phyloP scores from a whole-genome alignment of 2,113 vertebrate species.

The Cyanoramphus novaezelandiae region DNA sequence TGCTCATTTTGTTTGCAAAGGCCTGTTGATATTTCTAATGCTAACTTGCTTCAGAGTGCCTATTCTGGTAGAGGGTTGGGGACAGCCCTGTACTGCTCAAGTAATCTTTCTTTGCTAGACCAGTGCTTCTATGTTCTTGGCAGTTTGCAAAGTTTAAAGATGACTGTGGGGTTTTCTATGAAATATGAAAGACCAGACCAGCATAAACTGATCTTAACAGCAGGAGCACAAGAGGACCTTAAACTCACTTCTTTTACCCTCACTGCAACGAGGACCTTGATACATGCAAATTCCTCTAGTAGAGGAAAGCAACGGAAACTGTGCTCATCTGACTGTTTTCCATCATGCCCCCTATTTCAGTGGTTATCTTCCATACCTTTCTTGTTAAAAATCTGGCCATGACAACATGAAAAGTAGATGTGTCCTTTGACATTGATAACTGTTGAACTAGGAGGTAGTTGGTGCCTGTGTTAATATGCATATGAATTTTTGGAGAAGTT shows the following conservation, averaged over 20 bases:
- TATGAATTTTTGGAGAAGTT: background rate
- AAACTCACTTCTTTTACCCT: background rate
- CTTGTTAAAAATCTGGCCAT: background rate
- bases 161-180: background rate
- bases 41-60: rapidly evolving
- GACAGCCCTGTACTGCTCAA: background rate
- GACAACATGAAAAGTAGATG: background rate
- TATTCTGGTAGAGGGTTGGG: no score
- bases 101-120: background rate
- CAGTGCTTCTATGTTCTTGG: background rate
- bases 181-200: background rate
- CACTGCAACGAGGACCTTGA: background rate
- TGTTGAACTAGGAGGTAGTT: background rate
- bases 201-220: background rate
- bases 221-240: background rate
- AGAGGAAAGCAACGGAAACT: background rate
- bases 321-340: background rate
- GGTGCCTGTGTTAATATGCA: background rate
- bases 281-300: background rate
- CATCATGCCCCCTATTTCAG: rapidly evolving
- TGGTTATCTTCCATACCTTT: background rate
- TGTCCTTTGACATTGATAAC: background rate
- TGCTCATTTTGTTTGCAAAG: background rate
- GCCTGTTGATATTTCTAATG: background rate
- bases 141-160: background rate